These are phyloP conservation scores for Clarias gariepinus DNA, from an alignment of 2,113 vertebrate genomes.

Conservation along the genomic window DNA sequence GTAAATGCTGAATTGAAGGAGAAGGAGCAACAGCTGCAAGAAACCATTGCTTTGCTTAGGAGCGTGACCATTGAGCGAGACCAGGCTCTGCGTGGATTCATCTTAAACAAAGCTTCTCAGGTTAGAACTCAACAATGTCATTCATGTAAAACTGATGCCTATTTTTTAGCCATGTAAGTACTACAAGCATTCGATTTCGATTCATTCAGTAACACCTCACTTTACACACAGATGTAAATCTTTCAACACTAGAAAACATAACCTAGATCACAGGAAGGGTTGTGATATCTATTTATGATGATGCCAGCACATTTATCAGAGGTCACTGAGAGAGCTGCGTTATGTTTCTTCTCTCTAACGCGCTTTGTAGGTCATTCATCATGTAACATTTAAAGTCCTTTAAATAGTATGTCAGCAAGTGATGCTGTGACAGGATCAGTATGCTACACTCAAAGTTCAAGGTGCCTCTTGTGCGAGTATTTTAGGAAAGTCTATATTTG, in stretches of 20 bases:
- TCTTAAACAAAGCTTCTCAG: slow-evolving; percentile 22
- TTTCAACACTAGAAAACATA: slow-evolving; percentile 8
- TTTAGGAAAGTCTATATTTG: slow-evolving; percentile 34
- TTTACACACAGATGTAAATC: neutral
- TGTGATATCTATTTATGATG: slow-evolving; percentile 25
- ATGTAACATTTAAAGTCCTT: slow-evolving; percentile 43
- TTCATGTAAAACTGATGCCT: neutral
- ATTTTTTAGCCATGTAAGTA: neutral
- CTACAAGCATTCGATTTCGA: neutral
- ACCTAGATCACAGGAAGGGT: neutral
- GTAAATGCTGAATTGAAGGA: slow-evolving; percentile 68
- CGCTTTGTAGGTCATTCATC: slow-evolving; percentile 41
- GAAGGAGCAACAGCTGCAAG: slow-evolving; percentile 66
- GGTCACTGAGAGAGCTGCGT: slow-evolving; percentile 11
- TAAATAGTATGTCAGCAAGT: slow-evolving; percentile 45
- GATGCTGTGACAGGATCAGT: slow-evolving; percentile 43
- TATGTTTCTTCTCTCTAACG: slow-evolving; percentile 23
- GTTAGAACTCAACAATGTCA: slow-evolving; percentile 27
- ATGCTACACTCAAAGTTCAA: slow-evolving; percentile 49
- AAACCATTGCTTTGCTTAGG: slow-evolving; percentile 61
- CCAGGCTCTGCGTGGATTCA: slow-evolving; percentile 55
- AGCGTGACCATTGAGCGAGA: slow-evolving; percentile 70
- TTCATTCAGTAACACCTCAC: neutral
- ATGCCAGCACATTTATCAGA: slow-evolving; percentile 30
- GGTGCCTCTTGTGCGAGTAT: slow-evolving; percentile 8